These are phyloP conservation scores for Platyrinchus mystaceus DNA, from an alignment of 2,797 vertebrate genomes.

Conservation along the genomic window DNA sequence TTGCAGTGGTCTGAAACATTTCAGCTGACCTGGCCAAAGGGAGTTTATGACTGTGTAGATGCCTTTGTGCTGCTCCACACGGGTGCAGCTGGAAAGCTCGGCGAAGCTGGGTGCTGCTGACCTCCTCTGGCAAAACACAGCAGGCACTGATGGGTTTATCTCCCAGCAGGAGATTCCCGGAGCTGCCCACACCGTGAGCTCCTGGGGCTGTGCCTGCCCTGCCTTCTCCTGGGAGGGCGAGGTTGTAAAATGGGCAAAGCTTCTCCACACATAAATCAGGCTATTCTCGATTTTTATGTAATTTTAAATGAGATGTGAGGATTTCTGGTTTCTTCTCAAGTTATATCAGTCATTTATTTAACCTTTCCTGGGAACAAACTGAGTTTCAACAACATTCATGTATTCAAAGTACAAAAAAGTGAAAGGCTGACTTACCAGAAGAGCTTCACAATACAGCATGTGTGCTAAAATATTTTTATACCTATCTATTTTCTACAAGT, in stretches of 20 bases:
- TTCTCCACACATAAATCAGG: neutral
- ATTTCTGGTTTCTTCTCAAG: neutral
- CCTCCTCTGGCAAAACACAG: conserved; percentile 8
- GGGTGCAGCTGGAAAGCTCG: neutral
- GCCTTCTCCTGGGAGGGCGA: accelerated
- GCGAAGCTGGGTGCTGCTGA: neutral
- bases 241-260: neutral
- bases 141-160: neutral
- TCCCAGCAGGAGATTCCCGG: accelerated
- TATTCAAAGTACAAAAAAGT: neutral
- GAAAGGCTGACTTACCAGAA: neutral
- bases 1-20: accelerated
- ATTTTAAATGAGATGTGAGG: neutral
- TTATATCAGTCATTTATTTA: neutral
- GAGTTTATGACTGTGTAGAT: accelerated
- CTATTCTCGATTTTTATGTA: neutral
- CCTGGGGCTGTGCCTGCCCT: accelerated
- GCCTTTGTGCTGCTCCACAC: accelerated
- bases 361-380: neutral
- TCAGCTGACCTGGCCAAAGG: neutral
- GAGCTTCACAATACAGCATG: neutral
- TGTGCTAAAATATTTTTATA: neutral
- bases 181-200: accelerated
- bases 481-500: neutral
- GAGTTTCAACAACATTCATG: neutral